Base-by-base conservation (phyloP, 2,888 invertebrate species). In the Hypselothyrea guttata region DNA sequence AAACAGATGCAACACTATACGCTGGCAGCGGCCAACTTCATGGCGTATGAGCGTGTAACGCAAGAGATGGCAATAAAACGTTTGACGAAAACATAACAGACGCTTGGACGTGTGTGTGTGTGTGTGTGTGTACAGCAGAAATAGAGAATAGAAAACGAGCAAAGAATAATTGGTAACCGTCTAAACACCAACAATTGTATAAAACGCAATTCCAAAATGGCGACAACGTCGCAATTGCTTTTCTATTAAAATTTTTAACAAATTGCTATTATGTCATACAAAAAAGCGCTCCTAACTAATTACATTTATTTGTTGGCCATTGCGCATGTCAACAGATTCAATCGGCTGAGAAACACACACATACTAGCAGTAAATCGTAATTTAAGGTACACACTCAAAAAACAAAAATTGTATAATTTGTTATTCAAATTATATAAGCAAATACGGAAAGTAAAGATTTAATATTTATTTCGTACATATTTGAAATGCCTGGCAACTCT, bases 1-100 rank as follows among this genome's bases (percentile, higher is more conserved):
- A 69, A 64, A 48, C 22, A 69, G 54, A 60, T 42, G 16, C 34
- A 22, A 28, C 46, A 46, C 35, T 42, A 57, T 42, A 56, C 51
- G 30, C 44, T 56, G 66, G 52, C 49, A 59, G 71, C 71, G 58
- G 40, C 86, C 65, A 84, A 86, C 86, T 84, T 84, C 65, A 65
- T n/a, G 55, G 44, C 67, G 83, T 72, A 83, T 49, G 33, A 47
- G 22, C 46, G 55, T 59, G 52, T 41, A 65, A 56, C 35, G 37
- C 42, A 7, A 59, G 60, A 84, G 67, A 46, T 34, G n/a, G 42
- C 40, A 76, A 71, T 83, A 81, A 84, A 85, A 64, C 51, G 48
- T 66, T 78, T 63, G 76, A 76, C 62, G 79, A 84, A 82, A 82
- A 82, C 85, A 81, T 70, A 74, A 69, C 49, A 70, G 35, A 65